Percentiles rank a stretch among this genome's conserved stretches.
Conservation (phyloP, 1,140 invertebrate genomes). For the Ips nitidus region DNA sequence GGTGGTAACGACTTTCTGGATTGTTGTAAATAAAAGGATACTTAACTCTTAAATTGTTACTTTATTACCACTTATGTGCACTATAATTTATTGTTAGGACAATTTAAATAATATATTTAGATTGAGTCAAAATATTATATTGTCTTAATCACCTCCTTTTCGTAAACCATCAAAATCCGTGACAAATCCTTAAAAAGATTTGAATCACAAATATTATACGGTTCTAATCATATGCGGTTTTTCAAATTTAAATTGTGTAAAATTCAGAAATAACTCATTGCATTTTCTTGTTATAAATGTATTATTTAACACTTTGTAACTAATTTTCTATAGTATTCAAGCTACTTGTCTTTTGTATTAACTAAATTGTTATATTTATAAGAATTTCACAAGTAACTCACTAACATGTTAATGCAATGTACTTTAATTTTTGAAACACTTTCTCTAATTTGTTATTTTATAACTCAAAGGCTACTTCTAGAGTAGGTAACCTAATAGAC, state of each 20-base stretch:
- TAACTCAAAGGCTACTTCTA: too few species aligned
- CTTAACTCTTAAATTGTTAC: conserved; percentile 3
- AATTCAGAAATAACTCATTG: too few species aligned
- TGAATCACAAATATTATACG: background rate
- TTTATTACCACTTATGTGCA: conserved; percentile 1
- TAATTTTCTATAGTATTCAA: too few species aligned
- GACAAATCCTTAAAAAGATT: background rate
- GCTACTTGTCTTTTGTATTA: too few species aligned
- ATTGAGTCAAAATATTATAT: conserved; percentile 5
- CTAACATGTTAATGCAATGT: too few species aligned
- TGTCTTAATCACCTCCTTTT: conserved; percentile 3
- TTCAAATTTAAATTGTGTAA: background rate
- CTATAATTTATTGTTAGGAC: conserved; percentile 11
- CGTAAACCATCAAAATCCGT: background rate
- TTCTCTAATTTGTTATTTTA: too few species aligned
- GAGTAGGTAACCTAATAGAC: too few species aligned
- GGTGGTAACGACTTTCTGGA: background rate
- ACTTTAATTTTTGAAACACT: too few species aligned
- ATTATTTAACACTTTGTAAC: too few species aligned
- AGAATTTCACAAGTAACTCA: too few species aligned
- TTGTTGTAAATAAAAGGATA: conserved; percentile 19
- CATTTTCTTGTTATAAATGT: too few species aligned
- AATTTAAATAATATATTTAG: conserved; percentile 7
- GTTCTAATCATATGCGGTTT: conserved; percentile 1
- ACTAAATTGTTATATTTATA: too few species aligned